Base-by-base conservation (phyloP, 2,888 invertebrate species). In the Calephelis perditalis region DNA sequence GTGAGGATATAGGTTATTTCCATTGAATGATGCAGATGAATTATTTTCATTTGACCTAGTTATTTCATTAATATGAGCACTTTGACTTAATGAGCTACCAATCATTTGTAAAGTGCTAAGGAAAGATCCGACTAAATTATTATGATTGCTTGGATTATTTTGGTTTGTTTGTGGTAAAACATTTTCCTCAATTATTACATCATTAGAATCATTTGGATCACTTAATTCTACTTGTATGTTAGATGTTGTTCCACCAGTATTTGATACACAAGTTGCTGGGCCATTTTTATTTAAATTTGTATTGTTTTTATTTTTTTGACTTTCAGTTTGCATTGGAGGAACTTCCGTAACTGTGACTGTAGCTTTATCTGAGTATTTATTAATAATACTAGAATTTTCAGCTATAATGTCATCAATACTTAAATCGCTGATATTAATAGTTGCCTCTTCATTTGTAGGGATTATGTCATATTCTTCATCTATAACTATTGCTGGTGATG, bases 401-500 rank as follows among this genome's bases (percentile, higher is more conserved):
- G 74, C 75, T 59, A 82, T 72, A 5, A 80, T 57, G 55, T 74
- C 70, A 66, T 82, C 80, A 63, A 59, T 43, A n/a, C 43, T 44
- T 7, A 47, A 36, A 59, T 44, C 52, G n/a, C 11, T 26, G 26
- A 80, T 62, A 73, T 78, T 73, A 59, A 76, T 72, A 9, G 8
- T 56, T n/a, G 58, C 15, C n/a, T 36, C 45, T n/a, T 57, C 56
- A 47, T 40, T 36, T 11, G 44, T 15, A 65, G 15, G 62, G 11
- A 46, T 49, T 36, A 49, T 36, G 5, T 47, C 47, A 49, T 44
- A 56, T 62, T 70, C 65, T 59, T 75, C 70, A 67, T 72, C 68
- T 63, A 70, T 65, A 57, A 69, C 43, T 40, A 71, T 67, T 26
- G 65, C 61, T 7, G 63, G 63, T 35, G 44, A 44, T 11, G 44